Conservation (phyloP, 2,888 invertebrate genomes). For the Embidobia sp. region DNA sequence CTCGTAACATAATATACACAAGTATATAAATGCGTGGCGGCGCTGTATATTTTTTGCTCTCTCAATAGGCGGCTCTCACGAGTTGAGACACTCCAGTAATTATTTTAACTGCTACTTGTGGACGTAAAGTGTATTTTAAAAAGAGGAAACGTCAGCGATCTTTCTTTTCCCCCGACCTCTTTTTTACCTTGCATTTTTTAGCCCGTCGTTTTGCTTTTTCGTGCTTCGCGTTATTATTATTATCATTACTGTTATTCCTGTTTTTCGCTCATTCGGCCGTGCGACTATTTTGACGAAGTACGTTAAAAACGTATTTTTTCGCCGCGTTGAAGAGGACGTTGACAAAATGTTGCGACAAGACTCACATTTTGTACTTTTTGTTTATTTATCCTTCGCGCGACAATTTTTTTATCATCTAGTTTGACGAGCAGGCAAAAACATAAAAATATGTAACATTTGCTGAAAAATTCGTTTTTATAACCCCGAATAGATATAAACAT, state of each 20-base stretch:
- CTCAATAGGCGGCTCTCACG: constrained; percentile 56
- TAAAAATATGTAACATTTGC: too few relatives aligned
- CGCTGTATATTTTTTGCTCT: constrained; percentile 41
- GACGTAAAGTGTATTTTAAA: constrained; percentile 60
- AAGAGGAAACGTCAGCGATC: constrained; percentile 57
- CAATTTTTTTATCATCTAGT: too few relatives aligned
- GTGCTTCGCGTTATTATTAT: constrained; percentile 10
- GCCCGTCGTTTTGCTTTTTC: constrained; percentile 23
- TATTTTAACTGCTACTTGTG: constrained; percentile 65
- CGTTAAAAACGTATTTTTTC: constrained; percentile 37
- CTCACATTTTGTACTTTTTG: constrained; percentile 16
- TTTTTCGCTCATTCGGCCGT: constrained; percentile 28
- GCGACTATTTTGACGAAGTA: constrained; percentile 49
- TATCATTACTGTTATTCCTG: constrained; percentile 31
- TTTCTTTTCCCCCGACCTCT: constrained; percentile 25
- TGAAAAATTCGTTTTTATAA: too few relatives aligned
- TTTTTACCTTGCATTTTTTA: constrained; percentile 12
- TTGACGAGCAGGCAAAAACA: too few relatives aligned
- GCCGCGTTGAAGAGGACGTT: constrained; percentile 9
- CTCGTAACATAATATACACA: constrained; percentile 49
- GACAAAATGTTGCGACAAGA: background rate
- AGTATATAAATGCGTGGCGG: constrained; percentile 23
- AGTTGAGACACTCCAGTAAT: constrained; percentile 61
- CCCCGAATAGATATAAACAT: too few relatives aligned
- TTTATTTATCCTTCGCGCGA: constrained; percentile 12